Evolutionary conservation across 2,113 vertebrate species (phyloP), one percentile per base, ranked within the genome.

Genomic region (Leucopternis melanops): DNA sequence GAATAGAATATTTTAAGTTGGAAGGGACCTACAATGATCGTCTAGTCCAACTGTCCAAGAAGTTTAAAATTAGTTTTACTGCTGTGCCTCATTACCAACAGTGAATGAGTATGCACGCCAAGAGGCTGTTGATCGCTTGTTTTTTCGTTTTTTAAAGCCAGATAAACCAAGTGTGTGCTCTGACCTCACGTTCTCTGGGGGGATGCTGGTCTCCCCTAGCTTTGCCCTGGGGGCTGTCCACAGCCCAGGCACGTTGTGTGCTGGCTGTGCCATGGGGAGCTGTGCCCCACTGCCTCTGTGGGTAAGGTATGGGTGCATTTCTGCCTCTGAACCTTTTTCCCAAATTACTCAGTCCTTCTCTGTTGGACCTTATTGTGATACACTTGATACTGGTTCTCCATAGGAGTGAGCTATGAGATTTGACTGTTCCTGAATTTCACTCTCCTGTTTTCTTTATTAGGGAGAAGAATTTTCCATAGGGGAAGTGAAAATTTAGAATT

Each of bases 251-350:
- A 8, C 17, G 9, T 9, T 38, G 8, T 20, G 21, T 1, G 5
- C n/a, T 42, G 55, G 12, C 54, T 23, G 13, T 62, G 84, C 38
- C 8, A 1, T 0, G 40, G 10, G 36, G 29, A 27, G 14, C 50
- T 22, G 45, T 9, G 13, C 20, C 55, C 42, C 54, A 34, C 9
- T 8, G 1, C 13, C 32, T n/a, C 54, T 0, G 0, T 6, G 54
- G 20, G 2, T 8, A 23, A n/a, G 17, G 38, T 4, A 1, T 5
- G 40, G 36, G 7, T 32, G 61, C 5, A 13, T 19, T 81, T 36
- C 66, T 78, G 40, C 21, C 45, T 36, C 21, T 1, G 29, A 49
- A 19, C 3, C 15, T 38, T 36, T 81, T 27, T 5, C 7, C 18
- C n/a, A 8, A 3, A 25, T 12, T 3, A 1, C 26, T 65, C 15